Conservation (phyloP, 2,797 vertebrate species). For the Corythornis leucogaster region DNA sequence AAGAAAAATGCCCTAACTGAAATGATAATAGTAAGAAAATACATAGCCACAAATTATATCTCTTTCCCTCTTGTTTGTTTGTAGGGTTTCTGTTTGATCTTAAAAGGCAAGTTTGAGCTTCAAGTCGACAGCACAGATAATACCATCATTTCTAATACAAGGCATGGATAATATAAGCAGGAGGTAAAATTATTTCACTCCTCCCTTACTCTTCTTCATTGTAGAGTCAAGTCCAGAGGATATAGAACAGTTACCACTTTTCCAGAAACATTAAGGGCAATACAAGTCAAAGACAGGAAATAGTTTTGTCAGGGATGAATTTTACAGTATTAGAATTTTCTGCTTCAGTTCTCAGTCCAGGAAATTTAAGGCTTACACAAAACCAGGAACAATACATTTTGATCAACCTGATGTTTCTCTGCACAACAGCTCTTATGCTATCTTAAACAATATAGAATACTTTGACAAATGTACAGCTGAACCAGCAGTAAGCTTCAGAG, state of each 20-base stretch:
- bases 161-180: neutral
- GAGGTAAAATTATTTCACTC: neutral
- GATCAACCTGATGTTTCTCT: neutral
- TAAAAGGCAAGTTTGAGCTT: rapidly evolving
- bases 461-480: neutral
- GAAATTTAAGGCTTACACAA: neutral
- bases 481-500: neutral
- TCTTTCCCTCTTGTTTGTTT: too few relatives aligned
- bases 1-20: neutral
- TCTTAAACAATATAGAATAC: neutral
- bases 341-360: neutral
- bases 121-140: neutral
- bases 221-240: neutral
- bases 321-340: neutral
- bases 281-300: neutral
- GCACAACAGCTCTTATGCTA: neutral
- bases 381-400: neutral
- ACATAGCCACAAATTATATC: neutral
- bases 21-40: neutral
- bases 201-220: neutral
- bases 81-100: neutral
- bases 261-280: neutral
- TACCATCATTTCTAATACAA: neutral
- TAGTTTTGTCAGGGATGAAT: neutral
- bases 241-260: neutral